Conservation (phyloP, 2,888 invertebrate species). For the Eledona agricola region DNA sequence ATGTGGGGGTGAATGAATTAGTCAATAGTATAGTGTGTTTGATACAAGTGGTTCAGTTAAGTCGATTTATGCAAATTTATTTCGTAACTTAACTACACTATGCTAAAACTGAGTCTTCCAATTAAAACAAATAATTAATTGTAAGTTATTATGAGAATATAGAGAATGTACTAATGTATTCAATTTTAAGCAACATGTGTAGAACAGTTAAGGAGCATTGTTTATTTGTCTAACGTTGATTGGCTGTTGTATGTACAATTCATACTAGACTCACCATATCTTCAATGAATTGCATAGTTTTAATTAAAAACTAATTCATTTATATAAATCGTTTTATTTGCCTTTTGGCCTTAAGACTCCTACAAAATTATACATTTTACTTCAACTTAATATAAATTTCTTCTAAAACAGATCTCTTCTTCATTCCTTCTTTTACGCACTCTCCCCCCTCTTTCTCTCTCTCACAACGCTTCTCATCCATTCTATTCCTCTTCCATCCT, state of each 20-base stretch:
- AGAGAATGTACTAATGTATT: constrained; percentile 49
- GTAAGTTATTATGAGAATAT: constrained; percentile 56
- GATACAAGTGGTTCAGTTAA: constrained; percentile 48
- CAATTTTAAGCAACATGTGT: constrained; percentile 57
- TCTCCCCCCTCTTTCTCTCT: too few relatives aligned
- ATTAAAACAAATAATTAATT: constrained; percentile 64
- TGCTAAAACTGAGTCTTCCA: constrained; percentile 64
- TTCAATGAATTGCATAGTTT: constrained; percentile 61
- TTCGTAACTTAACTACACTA: constrained; percentile 50
- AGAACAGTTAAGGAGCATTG: constrained; percentile 55
- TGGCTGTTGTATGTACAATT: constrained; percentile 61
- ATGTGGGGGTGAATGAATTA: constrained; percentile 44
- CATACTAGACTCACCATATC: constrained; percentile 59
- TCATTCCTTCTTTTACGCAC: too few relatives aligned
- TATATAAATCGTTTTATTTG: too few relatives aligned
- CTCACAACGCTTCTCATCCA: too few relatives aligned
- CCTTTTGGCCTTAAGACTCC: too few relatives aligned
- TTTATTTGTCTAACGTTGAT: constrained; percentile 61
- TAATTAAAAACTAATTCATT: constrained; percentile 55
- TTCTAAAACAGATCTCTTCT: too few relatives aligned
- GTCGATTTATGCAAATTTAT: constrained; percentile 36
- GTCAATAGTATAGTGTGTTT: constrained; percentile 54
- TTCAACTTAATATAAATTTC: too few relatives aligned
- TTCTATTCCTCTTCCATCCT: too few relatives aligned
- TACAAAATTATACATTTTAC: too few relatives aligned